These are phyloP conservation scores for Typhlichthys subterraneus DNA, from an alignment of 2,797 vertebrate species.

Conservation along the genomic window DNA sequence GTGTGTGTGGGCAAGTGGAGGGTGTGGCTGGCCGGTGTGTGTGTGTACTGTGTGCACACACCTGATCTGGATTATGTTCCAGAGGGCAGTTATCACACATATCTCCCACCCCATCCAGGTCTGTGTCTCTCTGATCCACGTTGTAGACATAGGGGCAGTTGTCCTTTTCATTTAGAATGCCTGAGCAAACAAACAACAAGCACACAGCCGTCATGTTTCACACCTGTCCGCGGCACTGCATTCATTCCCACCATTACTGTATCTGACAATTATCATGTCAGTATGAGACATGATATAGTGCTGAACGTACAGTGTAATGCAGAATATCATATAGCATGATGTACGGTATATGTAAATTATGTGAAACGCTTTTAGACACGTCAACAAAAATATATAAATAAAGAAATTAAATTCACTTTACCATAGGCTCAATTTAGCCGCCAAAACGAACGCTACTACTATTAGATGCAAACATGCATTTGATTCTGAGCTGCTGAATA, in stretches of 20 bases:
- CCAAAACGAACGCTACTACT: too few species aligned
- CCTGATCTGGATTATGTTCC: conserved; percentile 98
- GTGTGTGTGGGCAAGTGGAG: not conserved
- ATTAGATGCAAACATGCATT: too few species aligned
- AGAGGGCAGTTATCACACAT: conserved; percentile 98
- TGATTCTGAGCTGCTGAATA: too few species aligned
- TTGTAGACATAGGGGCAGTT: conserved; percentile 97
- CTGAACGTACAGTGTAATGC: too few species aligned
- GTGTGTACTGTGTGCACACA: conserved; percentile 58
- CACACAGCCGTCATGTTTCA: not conserved
- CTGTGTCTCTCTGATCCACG: conserved; percentile 93
- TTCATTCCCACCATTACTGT: not conserved
- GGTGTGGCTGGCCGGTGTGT: not conserved
- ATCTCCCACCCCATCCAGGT: conserved; percentile 95
- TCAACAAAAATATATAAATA: too few species aligned
- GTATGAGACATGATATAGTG: too few species aligned
- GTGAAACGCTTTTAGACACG: too few species aligned
- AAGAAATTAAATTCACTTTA: too few species aligned
- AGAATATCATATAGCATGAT: too few species aligned
- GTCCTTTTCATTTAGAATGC: conserved; percentile 92
- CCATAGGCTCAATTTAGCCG: too few species aligned
- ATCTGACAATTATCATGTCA: not conserved
- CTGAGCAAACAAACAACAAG: conserved; percentile 63
- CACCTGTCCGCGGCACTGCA: not conserved
- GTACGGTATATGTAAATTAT: too few species aligned